Evolutionary conservation across 2,797 vertebrate species (phyloP).

Genomic region (Salarias fasciatus): DNA sequence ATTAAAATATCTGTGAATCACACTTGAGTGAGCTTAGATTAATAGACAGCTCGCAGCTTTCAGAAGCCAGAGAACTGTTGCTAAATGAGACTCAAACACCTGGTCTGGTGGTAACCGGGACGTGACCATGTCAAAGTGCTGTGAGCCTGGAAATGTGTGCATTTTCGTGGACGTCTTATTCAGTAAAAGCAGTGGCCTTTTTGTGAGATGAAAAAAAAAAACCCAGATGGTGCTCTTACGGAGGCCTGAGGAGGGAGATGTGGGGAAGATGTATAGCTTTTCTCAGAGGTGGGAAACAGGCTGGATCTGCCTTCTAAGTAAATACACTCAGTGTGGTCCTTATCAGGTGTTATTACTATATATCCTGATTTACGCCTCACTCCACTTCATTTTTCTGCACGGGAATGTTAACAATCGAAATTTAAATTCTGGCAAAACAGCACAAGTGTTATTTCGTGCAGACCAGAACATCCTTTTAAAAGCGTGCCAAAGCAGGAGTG

Average conservation of each 20-base stretch:
- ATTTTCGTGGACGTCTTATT: conserved; percentile 34
- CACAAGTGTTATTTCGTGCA: conserved; percentile 20
- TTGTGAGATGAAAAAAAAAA: conserved; percentile 11
- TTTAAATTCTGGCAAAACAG: conserved; percentile 13
- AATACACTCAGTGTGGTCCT: conserved; percentile 66
- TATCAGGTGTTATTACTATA: conserved; percentile 52
- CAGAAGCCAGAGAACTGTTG: conserved; percentile 26
- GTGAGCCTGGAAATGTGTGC: conserved; percentile 20
- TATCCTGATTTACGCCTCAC: conserved; percentile 45
- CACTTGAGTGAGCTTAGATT: conserved; percentile 42
- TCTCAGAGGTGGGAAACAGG: conserved; percentile 33
- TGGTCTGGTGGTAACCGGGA: conserved; percentile 45
- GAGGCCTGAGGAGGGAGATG: conserved; percentile 41
- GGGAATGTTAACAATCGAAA: conserved; percentile 24
- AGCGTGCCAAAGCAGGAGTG: conserved; percentile 28
- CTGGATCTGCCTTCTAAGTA: conserved; percentile 45
- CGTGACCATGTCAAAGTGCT: conserved; percentile 48
- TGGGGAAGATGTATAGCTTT: conserved; percentile 24
- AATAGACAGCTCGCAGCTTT: conserved; percentile 27
- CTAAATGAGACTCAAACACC: conserved; percentile 14
- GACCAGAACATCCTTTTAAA: neutral
- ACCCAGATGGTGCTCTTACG: conserved; percentile 52
- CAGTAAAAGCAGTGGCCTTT: conserved; percentile 53
- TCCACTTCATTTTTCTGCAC: conserved; percentile 26
- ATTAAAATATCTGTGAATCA: conserved; percentile 59